Evolutionary conservation across 2,797 vertebrate genomes (phyloP).

Genomic region (Anguilla megastoma): DNA sequence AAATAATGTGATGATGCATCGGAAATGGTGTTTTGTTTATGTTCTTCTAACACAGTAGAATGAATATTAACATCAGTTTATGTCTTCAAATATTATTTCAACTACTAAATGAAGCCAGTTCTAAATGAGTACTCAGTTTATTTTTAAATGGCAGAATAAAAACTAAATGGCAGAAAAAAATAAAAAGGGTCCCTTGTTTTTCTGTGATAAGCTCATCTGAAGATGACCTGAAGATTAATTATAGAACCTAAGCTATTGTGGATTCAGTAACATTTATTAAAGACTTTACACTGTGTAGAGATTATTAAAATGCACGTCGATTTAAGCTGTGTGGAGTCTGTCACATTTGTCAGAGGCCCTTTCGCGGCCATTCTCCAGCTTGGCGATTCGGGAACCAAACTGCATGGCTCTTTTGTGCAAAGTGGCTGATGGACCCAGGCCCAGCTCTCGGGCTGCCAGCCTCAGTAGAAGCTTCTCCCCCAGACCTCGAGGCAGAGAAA

Average conservation of each 20-base stretch:
- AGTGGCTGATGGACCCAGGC: constrained; percentile 74
- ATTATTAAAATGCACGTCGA: neutral
- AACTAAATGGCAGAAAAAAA: no score
- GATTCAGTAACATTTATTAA: constrained; percentile 10
- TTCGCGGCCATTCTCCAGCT: constrained; percentile 83
- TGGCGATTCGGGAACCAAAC: constrained; percentile 93
- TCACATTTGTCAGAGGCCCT: constrained; percentile 86
- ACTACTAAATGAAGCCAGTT: no score
- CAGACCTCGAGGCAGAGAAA: constrained; percentile 83
- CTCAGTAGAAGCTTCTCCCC: constrained; percentile 92
- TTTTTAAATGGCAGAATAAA: no score
- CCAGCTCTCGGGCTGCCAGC: constrained; percentile 75
- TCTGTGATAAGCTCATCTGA: neutral
- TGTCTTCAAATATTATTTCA: neutral
- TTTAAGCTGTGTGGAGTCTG: constrained; percentile 71
- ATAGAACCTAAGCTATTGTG: neutral
- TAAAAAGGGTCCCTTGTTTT: neutral
- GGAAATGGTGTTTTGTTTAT: neutral
- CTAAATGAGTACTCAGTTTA: no score
- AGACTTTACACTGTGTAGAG: neutral
- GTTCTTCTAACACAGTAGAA: neutral
- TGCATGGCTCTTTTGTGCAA: constrained; percentile 94
- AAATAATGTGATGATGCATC: neutral
- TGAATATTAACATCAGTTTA: neutral
- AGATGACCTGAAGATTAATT: neutral